A percentile compares a stretch with the other conserved stretches of the same genome.
These are phyloP conservation scores for Scaptodrosophila latifasciaeformis DNA, from an alignment of 2,888 invertebrate species.

Conservation along the genomic window DNA sequence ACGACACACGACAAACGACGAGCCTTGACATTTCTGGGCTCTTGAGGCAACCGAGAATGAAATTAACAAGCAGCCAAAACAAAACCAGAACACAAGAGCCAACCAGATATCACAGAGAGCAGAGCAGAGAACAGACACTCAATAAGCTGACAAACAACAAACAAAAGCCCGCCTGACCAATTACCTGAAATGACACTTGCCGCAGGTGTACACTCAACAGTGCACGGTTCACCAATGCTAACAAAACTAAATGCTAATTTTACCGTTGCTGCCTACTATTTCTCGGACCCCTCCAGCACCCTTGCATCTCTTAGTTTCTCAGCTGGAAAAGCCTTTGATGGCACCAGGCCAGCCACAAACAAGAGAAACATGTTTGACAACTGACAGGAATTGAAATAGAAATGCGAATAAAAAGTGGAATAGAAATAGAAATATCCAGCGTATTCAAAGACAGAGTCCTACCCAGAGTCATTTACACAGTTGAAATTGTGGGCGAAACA, in stretches of 20 bases:
- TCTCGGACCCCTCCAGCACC: not conserved
- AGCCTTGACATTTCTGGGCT: too few relatives aligned
- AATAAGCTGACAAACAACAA: not conserved
- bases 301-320: not conserved
- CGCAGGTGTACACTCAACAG: slow-evolving; percentile 11
- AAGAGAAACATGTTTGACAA: slow-evolving; percentile 46
- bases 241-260: slow-evolving; percentile 38
- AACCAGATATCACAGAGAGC: too few relatives aligned
- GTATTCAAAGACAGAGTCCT: too few relatives aligned
- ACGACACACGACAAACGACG: too few relatives aligned
- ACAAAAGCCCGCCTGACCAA: slow-evolving; percentile 1
- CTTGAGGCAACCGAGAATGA: slow-evolving; percentile 35
- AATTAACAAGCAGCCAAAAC: slow-evolving; percentile 23
- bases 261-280: not conserved
- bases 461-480: too few relatives aligned
- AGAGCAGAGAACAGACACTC: too few relatives aligned
- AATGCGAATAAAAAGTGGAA: too few relatives aligned
- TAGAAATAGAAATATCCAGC: too few relatives aligned
- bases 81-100: not conserved
- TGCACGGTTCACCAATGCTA: slow-evolving; percentile 19
- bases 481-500: too few relatives aligned
- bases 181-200: slow-evolving; percentile 28
- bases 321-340: slow-evolving; percentile 11
- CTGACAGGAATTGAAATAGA: too few relatives aligned
- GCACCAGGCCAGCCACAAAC: slow-evolving; percentile 33